These are phyloP conservation scores for Crotalus viridis DNA, from an alignment of 2,113 vertebrate species.

Conservation along the genomic window DNA sequence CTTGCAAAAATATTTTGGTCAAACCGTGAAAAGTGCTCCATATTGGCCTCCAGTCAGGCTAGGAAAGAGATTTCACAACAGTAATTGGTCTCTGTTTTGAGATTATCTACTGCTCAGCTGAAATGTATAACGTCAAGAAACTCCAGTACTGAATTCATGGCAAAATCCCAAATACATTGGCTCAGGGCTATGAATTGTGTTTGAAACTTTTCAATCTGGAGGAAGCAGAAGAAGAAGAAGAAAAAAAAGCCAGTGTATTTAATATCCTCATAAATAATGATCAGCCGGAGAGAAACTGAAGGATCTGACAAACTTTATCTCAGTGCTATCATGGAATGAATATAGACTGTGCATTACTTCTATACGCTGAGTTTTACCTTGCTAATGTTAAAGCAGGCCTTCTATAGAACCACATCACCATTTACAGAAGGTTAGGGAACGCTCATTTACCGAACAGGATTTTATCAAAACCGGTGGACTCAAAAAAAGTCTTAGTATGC, in stretches of 20 bases:
- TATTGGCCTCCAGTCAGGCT: neutral
- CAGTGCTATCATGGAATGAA: neutral
- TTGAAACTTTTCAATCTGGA: neutral
- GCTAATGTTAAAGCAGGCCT: neutral
- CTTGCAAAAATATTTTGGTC: neutral
- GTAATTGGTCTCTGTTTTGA: neutral
- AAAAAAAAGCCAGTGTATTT: neutral
- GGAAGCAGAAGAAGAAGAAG: neutral
- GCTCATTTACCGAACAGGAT: neutral
- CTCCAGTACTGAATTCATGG: neutral
- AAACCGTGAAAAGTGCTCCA: neutral
- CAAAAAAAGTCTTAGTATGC: neutral
- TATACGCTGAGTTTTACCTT: neutral
- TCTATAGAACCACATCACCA: neutral
- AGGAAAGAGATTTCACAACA: neutral
- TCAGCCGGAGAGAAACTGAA: neutral
- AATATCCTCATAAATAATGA: neutral
- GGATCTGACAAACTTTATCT: neutral
- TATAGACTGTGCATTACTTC: neutral
- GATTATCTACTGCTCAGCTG: neutral
- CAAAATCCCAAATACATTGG: neutral
- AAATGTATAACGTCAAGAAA: neutral
- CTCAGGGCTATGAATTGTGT: neutral
- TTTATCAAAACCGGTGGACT: no score
- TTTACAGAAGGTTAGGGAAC: neutral